Base-by-base conservation (phyloP, 2,797 vertebrate genomes). In the Gallinago nigripennis region DNA sequence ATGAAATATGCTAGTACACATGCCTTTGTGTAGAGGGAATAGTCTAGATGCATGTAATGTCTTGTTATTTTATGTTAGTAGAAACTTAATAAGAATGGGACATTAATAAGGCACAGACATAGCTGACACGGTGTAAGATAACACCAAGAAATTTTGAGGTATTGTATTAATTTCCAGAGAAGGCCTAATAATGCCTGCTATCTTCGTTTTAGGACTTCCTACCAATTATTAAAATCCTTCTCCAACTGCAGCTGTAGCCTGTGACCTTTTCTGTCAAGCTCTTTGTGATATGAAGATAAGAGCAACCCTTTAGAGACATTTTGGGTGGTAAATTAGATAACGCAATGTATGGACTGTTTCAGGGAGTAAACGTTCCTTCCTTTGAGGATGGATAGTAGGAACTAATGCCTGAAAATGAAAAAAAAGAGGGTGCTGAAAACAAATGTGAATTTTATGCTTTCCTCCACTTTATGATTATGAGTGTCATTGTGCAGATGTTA, bases 1-100 rank as follows among this genome's bases (percentile, higher is more conserved):
- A 82, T 84, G 51, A 93, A 94, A 84, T 79, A 86, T 79, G 83
- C n/a, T 41, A 77, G 69, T 50, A 80, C 64, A 82, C 9, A 7
- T 65, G 33, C 41, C 51, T 86, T 65, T 86, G 76, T 71, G 76
- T 65, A 80, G 48, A 94, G 75, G 68, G 68, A 91, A 77, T 77
- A 86, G 17, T 85, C 60, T 64, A 80, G 53, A 80, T 86, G 53
- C 31, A 50, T 80, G 76, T 83, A 92, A 57, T 61, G 39, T 41
- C 86, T 82, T 79, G 30, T 70, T 84, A 54, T 82, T 95, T 95
- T 92, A 68, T 73, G 60, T 68, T 71, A 71, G 33, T 45, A n/a
- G 33, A 90, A 83, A 61, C 85, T 77, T 41, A 50, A 15, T 71
- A 66, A 86, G 57, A 88, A 65, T 35, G 16, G 16, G 37, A 61